Evolutionary conservation across 37 sponge, comb jelly and placozoan genomes (phyloP), one percentile per base, ranked within the genome.

Genomic region (Hexactinellida sp.): DNA sequence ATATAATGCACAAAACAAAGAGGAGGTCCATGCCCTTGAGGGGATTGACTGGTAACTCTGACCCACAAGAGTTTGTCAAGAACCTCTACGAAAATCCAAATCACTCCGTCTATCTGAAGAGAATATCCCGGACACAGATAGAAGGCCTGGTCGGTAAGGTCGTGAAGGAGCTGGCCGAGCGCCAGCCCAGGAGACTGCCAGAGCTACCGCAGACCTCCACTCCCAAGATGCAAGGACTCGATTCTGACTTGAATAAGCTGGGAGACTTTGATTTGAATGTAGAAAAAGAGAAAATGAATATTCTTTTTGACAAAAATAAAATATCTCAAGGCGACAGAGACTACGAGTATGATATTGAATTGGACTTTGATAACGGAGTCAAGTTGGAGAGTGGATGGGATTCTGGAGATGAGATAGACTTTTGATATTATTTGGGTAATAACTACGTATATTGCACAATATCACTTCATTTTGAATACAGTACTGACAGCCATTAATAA

Each of bases 321-420:
- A 19, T 89, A 21, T 55, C 85, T 37, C 95, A 90, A 25, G 90
- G 87, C 23, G 95, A 94, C 38, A 83, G 86, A 24, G 91, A 54
- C 0, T 94, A 85, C 83, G 87, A 85, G 24, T 94, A 94, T 39
- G 91, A 94, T 51, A 89, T 88, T 36, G 92, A 94, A 36, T 86
- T 89, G 38, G 95, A 93, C 23, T 94, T 93, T 91, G 84, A 36
- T 25, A 41, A 24, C 0, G 86, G 37, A 34, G 86, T 38, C 13
- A 88, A 86, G 51, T 82, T 88, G 38, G 89, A 87, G 54, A 89
- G 92, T 89, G 93, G 93, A 3, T 94, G 95, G 95, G 95, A 94
- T 63, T 82, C 82, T 55, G 87, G 84, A 30, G 84, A 86, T 28
- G 54, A 55, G 3, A 51, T 34, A 24, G 84, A 34, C 38, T 63